Evolutionary conservation across 2,888 invertebrate genomes (phyloP).

Genomic region (Acanthosepion pharaonis): DNA sequence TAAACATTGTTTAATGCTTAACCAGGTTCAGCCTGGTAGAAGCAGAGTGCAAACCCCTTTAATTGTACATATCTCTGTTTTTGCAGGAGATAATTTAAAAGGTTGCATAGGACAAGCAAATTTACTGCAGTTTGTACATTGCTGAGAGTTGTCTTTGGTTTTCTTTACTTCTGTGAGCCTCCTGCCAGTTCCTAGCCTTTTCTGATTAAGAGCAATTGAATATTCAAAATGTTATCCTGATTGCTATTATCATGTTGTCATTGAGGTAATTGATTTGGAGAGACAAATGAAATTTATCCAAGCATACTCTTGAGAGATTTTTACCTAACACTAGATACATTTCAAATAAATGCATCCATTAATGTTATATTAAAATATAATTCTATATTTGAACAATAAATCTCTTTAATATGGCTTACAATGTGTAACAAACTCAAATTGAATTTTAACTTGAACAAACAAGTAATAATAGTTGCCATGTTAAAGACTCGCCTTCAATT

Average conservation of each 20-base stretch:
- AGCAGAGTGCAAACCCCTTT: neutral
- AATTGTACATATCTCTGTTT: neutral
- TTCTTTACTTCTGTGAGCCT: neutral
- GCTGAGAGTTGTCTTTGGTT: neutral
- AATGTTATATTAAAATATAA: neutral
- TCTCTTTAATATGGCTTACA: neutral
- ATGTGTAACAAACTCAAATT: neutral
- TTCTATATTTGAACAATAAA: neutral
- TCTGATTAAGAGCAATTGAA: neutral
- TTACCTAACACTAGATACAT: neutral
- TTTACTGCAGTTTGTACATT: neutral
- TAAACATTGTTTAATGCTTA: neutral
- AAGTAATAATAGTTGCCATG: neutral
- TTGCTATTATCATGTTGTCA: neutral
- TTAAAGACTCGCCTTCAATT: neutral
- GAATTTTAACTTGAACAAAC: neutral
- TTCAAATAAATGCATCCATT: neutral
- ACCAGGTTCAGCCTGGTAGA: neutral
- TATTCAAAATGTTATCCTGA: neutral
- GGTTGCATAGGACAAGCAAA: neutral
- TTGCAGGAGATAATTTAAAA: neutral
- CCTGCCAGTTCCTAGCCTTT: no score
- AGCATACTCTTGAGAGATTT: neutral
- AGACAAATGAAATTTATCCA: neutral
- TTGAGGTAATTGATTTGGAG: neutral